Evolutionary conservation across 2,888 invertebrate genomes (phyloP).

Genomic region (Drosophila phalerata): DNA sequence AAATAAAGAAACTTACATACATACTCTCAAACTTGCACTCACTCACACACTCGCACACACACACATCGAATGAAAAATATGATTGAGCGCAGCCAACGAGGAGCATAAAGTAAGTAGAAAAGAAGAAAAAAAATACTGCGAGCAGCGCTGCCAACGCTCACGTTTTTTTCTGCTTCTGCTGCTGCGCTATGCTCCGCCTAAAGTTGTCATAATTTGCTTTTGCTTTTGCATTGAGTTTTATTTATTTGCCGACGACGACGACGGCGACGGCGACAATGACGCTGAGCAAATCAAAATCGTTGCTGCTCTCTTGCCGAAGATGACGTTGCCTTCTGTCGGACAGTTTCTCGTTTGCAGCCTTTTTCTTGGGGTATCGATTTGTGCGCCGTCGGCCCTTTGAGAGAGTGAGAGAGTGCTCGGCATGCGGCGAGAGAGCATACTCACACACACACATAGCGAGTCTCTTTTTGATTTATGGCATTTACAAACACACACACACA

Average conservation of each 20-base stretch:
- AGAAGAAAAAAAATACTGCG: constrained; percentile 22
- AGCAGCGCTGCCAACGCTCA: constrained; percentile 44
- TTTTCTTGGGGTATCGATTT: constrained; percentile 50
- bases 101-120: constrained; percentile 16
- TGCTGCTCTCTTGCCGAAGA: constrained; percentile 55
- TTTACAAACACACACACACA: constrained; percentile 22
- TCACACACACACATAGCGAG: constrained; percentile 19
- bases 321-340: constrained; percentile 46
- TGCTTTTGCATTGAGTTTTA: constrained; percentile 59
- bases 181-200: constrained; percentile 84
- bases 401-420: constrained; percentile 4
- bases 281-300: constrained; percentile 38
- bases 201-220: constrained; percentile 85
- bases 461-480: constrained; percentile 62
- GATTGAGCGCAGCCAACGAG: constrained; percentile 67
- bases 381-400: constrained; percentile 50
- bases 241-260: constrained; percentile 62
- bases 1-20: constrained; percentile 60
- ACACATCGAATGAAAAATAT: constrained; percentile 57
- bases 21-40: constrained; percentile 3
- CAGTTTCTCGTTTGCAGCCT: constrained; percentile 36
- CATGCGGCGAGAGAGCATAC: constrained; percentile 27
- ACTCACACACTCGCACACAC: constrained; percentile 12
- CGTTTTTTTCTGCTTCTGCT: constrained; percentile 17
- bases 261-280: constrained; percentile 15